Percentiles rank a stretch among this genome's conserved stretches.
These are phyloP conservation scores for Sympetrum striolatum DNA, from an alignment of 2,888 invertebrate species.

Conservation along the genomic window DNA sequence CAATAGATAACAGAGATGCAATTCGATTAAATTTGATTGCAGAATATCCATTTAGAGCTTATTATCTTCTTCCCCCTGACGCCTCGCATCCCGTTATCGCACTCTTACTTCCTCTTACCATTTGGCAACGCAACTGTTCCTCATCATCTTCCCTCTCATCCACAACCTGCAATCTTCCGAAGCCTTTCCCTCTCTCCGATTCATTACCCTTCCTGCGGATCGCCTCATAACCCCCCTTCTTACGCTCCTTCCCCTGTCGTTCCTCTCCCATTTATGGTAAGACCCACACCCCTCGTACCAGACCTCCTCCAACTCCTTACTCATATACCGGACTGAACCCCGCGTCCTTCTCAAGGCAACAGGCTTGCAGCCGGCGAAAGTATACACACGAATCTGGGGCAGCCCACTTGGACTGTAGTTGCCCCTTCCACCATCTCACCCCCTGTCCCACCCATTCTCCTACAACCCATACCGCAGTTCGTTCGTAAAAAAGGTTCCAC, in stretches of 20 bases:
- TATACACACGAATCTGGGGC: conserved; percentile 20
- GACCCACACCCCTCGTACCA: conserved; percentile 1
- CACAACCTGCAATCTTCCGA: background rate
- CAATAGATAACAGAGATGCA: too few relatives aligned
- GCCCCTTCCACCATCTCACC: background rate
- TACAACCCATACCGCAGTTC: background rate
- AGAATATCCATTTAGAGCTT: background rate
- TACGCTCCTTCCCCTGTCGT: background rate
- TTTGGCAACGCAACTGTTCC: conserved; percentile 5
- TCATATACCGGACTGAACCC: conserved; percentile 2
- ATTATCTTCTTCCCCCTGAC: background rate
- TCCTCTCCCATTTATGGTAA: conserved; percentile 27
- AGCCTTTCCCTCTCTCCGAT: background rate
- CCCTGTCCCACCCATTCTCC: background rate
- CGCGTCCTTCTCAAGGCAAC: conserved; percentile 41
- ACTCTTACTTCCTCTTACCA: background rate
- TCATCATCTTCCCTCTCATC: background rate
- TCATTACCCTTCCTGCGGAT: conserved; percentile 8
- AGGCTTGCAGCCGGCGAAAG: conserved; percentile 38
- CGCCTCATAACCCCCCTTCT: background rate
- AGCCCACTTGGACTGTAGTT: conserved; percentile 14
- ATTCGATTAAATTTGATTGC: too few relatives aligned
- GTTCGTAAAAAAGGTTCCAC: background rate
- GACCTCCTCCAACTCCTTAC: background rate
- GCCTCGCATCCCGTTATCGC: conserved; percentile 2